Base-by-base conservation (phyloP, 2,888 invertebrate species). In the Aspidiotus destructor region DNA sequence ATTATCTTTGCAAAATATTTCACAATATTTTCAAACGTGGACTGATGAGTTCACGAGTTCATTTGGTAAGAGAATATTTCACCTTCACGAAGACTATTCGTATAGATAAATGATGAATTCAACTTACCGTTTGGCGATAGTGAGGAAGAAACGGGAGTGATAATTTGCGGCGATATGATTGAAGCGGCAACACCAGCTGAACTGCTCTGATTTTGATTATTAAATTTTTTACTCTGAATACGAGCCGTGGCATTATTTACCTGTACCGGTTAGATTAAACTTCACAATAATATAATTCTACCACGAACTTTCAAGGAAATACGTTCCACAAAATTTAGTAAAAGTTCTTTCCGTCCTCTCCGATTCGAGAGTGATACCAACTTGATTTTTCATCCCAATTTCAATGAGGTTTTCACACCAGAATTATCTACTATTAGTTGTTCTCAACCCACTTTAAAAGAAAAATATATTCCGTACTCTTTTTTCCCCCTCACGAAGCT, bases 161-260 rank as follows among this genome's bases (percentile, higher is more conserved):
- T 55, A 28, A 65, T 65, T 48, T 65, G 65, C 15, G 57, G 57
- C 44, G 57, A 42, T 28, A 65, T 57, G 11, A 65, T 65, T 16
- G 65, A 57, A 11, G 65, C 28, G 8, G 65, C 55, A 8, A 44
- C 28, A 91, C 84, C 74, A 92, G 86, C 48, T 52, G n/a, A 52
- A 57, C 57, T 75, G 92, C 48, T 65, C 42, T 58, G 65, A 65
- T 28, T 65, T 65, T 58, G 65, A 42, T 44, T 55, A 42, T 40
- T 65, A 42, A 58, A 89, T 84, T 98, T 98, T 87, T 95, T 96
- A 78, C 97, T 97, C 86, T 98, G 97, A 80, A 98, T 96, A 83
- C 98, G 86, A 77, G 98, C 98, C 76, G 98, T 98, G 75, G 98
- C 98, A 84, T 98, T 98, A 86, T 98, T 98, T 80, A 98, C 96